A percentile compares a stretch with the other conserved stretches of the same genome.
Conservation (phyloP, 2,113 vertebrate genomes). For the Scortum barcoo region DNA sequence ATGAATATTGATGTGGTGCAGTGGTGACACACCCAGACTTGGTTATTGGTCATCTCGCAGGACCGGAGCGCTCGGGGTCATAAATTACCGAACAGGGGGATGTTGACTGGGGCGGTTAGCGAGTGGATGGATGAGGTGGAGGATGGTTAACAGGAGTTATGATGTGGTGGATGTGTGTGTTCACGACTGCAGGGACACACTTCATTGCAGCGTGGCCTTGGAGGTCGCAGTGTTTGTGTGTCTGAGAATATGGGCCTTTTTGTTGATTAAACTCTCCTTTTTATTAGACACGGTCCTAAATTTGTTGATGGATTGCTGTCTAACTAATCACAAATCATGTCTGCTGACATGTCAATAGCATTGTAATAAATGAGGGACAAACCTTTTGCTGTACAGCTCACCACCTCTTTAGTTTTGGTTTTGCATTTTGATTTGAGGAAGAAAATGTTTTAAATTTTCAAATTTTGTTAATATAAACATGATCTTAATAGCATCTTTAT, state of each 20-base stretch:
- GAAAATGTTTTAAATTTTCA: background rate
- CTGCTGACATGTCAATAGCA: background rate
- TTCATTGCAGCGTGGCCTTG: conserved; percentile 4
- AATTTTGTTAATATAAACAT: background rate
- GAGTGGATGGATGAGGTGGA: conserved; percentile 57
- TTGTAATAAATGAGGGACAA: background rate
- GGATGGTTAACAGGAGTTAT: conserved; percentile 57
- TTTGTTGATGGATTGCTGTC: conserved; percentile 30
- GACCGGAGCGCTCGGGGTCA: conserved; percentile 5
- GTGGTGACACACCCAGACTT: conserved; percentile 64
- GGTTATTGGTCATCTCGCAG: conserved; percentile 64
- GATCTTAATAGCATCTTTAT: background rate
- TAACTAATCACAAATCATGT: conserved; percentile 23
- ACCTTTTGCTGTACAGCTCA: background rate
- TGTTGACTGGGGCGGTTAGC: conserved; percentile 55
- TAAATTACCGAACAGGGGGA: conserved; percentile 53
- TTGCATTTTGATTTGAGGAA: background rate
- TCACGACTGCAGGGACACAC: background rate
- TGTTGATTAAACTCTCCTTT: conserved; percentile 56
- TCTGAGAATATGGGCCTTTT: conserved; percentile 30
- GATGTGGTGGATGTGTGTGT: conserved; percentile 27
- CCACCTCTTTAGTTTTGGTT: background rate
- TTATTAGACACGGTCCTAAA: conserved; percentile 28
- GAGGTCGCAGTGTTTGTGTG: conserved; percentile 1
- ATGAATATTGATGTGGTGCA: conserved; percentile 74